phyloP scores from a whole-genome alignment of 2,888 invertebrate genomes.

The Bruchidius siliquastri region DNA sequence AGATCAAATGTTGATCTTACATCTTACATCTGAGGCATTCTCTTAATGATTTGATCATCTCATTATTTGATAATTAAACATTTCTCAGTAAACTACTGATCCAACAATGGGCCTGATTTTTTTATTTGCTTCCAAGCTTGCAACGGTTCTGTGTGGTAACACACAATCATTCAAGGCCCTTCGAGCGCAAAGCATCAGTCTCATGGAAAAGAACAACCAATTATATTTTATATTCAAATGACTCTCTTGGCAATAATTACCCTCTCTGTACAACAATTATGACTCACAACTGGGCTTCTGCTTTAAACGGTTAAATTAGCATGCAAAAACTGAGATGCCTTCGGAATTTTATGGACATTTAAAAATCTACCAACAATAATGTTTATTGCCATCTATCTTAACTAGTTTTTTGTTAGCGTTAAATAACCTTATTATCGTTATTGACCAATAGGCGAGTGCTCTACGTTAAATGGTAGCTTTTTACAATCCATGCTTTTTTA shows the following conservation, averaged over 20 bases:
- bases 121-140: background rate
- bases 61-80: too few species aligned
- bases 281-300: slow-evolving; percentile 9
- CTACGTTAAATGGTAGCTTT: background rate
- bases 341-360: slow-evolving; percentile 2
- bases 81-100: too few species aligned
- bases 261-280: slow-evolving; percentile 9
- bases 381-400: background rate
- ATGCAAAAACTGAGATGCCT: background rate
- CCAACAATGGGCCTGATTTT: too few species aligned
- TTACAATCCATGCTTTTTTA: background rate
- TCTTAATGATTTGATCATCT: too few species aligned
- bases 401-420: background rate
- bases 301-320: slow-evolving; percentile 12
- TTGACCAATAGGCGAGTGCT: background rate
- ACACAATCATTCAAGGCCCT: background rate
- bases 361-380: background rate
- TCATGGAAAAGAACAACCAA: slow-evolving; percentile 11
- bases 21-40: too few species aligned
- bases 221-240: slow-evolving; percentile 16
- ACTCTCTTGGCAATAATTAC: slow-evolving; percentile 13
- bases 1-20: too few species aligned
- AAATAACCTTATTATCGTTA: background rate
- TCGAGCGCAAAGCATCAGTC: background rate
- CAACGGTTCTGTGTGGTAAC: background rate